phyloP scores from a whole-genome alignment of 2,113 vertebrate genomes.

The Smithornis capensis region DNA sequence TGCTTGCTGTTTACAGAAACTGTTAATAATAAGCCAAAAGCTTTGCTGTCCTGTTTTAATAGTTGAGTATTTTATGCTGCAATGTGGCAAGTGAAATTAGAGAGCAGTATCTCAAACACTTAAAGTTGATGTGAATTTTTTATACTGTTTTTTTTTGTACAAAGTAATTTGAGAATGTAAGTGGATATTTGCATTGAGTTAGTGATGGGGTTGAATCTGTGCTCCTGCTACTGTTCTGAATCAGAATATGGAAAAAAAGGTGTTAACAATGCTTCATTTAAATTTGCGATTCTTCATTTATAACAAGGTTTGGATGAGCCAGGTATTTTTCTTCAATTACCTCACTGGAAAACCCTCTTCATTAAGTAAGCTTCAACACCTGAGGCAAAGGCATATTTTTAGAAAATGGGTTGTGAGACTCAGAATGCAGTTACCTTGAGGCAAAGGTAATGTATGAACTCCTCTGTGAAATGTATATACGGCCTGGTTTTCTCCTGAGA shows the following conservation, averaged over 20 bases:
- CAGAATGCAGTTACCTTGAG: neutral
- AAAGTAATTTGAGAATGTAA: neutral
- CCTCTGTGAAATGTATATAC: neutral
- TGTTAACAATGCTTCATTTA: neutral
- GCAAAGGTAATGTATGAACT: neutral
- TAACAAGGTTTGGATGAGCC: neutral
- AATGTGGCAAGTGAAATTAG: neutral
- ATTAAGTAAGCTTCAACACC: neutral
- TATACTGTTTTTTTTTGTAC: neutral
- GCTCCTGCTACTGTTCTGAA: neutral
- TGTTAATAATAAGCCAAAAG: neutral
- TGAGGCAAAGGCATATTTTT: neutral
- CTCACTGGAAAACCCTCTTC: neutral
- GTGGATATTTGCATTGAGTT: neutral
- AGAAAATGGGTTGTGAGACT: neutral
- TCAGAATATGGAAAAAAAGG: neutral
- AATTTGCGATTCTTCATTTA: neutral
- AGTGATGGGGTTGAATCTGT: neutral
- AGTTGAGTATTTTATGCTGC: neutral
- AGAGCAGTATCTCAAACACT: neutral
- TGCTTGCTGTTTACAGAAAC: neutral
- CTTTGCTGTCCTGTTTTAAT: neutral
- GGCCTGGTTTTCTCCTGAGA: neutral
- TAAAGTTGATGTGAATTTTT: neutral
- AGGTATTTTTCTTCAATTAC: neutral